Conservation (phyloP, 2,113 vertebrate genomes). For the Sturnus vulgaris region DNA sequence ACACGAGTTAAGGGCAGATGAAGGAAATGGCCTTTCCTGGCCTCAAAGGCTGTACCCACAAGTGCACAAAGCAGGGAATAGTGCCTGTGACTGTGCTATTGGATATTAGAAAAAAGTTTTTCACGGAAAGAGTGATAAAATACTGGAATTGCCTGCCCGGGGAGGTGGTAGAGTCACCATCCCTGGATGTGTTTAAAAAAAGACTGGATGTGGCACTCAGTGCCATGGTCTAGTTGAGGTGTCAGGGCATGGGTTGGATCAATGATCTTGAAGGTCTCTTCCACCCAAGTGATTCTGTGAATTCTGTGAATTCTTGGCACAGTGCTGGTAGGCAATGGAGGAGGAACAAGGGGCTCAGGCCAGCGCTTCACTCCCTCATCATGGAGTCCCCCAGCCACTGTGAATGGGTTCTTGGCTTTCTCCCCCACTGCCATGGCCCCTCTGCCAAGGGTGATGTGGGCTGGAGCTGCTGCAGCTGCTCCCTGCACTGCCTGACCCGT, state of each 20-base stretch:
- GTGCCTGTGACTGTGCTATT: not conserved
- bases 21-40: not conserved
- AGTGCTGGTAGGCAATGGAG: fast-evolving
- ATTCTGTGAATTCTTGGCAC: not conserved
- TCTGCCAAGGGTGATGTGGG: not conserved
- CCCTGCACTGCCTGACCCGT: not conserved
- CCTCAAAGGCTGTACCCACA: not conserved
- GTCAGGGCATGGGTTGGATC: too few species aligned
- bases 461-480: not conserved
- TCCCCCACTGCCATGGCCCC: fast-evolving
- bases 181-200: too few species aligned
- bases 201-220: too few species aligned
- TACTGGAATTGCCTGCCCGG: too few species aligned
- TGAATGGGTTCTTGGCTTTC: not conserved
- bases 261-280: too few species aligned
- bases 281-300: too few species aligned
- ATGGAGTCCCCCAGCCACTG: fast-evolving
- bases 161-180: too few species aligned
- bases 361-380: not conserved
- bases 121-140: too few species aligned
- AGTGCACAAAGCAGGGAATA: not conserved
- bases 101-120: too few species aligned
- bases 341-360: not conserved
- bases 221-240: too few species aligned
- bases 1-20: not conserved